Base-by-base conservation (phyloP, 1,140 invertebrate genomes). In the Pseudomyrmex cubaensis region DNA sequence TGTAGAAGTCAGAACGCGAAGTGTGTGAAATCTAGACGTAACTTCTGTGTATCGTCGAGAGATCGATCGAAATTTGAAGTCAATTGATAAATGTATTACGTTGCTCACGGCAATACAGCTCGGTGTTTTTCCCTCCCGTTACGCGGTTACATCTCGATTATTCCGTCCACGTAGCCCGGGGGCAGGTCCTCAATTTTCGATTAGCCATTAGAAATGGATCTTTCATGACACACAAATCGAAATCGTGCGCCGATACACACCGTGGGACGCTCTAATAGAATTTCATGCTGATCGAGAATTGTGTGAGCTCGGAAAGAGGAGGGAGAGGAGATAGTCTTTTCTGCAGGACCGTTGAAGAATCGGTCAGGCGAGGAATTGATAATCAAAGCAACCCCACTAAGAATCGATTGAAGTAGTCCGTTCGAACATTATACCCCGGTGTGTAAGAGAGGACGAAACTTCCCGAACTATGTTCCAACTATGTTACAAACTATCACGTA, bases 281-380 rank as follows among this genome's bases (percentile, higher is more conserved):
- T 88, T 88, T 87, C 83, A 88, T 87, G 86, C 86, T 88, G 59
- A 76, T 64, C 66, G 46, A 74, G 80, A 83, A 84, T 86, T 86
- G 66, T 72, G 72, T 61, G 76, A 20, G 52, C 35, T 35, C 35
- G 66, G 74, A 62, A 66, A 46, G 13, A 56, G 48, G 63, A 15
- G 54, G 17, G 15, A 17, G 20, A 22, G 15, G 7, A 25, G 54
- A 57, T 8, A 22, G 57, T 48, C 70, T 52, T 46, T 75, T 62
- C 70, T 48, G 61, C 25, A n/a, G 80, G 82, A 87, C 73, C 62
- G 35, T 35, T 46, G 44, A 67, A 48, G 77, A 50, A 50, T 83
- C 86, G 77, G 73, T 90, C 86, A 77, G 74, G 52, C 89, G 84
- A 83, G 69, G 82, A 90, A 90, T 90, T 90, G 89, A 90, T 87